phyloP scores from a whole-genome alignment of 1,140 invertebrate species.

The Caenorhabditis elegans region WBcel235 BX284605.5:4249001-4249500 shows the following conservation, averaged over 20 bases:
- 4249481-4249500: too few relatives aligned
- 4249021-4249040: not conserved
- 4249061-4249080: not conserved
- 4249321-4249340: too few relatives aligned
- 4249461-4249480: too few relatives aligned
- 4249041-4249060: not conserved
- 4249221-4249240: not conserved
- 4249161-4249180: conserved; percentile 27
- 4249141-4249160: not conserved
- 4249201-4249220: not conserved
- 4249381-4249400: too few relatives aligned
- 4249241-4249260: conserved; percentile 74
- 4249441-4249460: too few relatives aligned
- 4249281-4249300: too few relatives aligned
- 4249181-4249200: conserved; percentile 36
- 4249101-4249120: conserved; percentile 24
- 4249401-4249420: too few relatives aligned
- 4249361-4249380: too few relatives aligned
- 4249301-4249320: too few relatives aligned
- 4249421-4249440: too few relatives aligned
- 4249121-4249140: conserved; percentile 26
- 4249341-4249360: too few relatives aligned
- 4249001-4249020: conserved; percentile 4
- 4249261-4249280: conserved; percentile 68
- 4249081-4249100: not conserved